Evolutionary conservation across 1,140 invertebrate species (phyloP).

Genomic region (Dolichoris vasculosae): DNA sequence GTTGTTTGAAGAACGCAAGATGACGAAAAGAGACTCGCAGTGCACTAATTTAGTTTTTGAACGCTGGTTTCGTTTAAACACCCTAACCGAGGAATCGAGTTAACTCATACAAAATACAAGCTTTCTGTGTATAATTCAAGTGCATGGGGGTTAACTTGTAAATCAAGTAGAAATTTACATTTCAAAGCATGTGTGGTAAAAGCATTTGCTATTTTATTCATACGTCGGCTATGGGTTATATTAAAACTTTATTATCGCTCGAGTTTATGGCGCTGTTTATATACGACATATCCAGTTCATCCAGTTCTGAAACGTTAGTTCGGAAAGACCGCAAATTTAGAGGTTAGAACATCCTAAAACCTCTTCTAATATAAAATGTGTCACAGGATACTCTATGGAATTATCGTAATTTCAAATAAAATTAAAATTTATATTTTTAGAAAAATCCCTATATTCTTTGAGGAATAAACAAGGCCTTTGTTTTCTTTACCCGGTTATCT

Average conservation of each 20-base stretch:
- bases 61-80: neutral
- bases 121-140: constrained; percentile 10
- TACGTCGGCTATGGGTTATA: constrained; percentile 24
- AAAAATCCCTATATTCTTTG: neutral
- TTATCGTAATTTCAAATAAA: neutral
- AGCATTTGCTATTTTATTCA: constrained; percentile 45
- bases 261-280: constrained; percentile 34
- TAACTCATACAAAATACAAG: constrained; percentile 8
- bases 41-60: neutral
- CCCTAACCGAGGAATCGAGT: neutral
- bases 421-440: neutral
- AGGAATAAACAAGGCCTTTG: neutral
- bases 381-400: neutral
- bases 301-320: neutral
- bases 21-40: too few relatives aligned
- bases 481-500: neutral
- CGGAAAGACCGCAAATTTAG: neutral
- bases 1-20: neutral
- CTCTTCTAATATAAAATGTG: neutral
- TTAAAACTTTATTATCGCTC: constrained; percentile 49
- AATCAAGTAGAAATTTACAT: constrained; percentile 42
- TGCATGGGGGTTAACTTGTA: constrained; percentile 26
- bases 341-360: neutral
- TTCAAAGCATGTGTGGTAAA: constrained; percentile 40
- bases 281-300: constrained; percentile 5